Conservation (phyloP, 2,113 vertebrate species). For the Sebastes fasciatus region DNA sequence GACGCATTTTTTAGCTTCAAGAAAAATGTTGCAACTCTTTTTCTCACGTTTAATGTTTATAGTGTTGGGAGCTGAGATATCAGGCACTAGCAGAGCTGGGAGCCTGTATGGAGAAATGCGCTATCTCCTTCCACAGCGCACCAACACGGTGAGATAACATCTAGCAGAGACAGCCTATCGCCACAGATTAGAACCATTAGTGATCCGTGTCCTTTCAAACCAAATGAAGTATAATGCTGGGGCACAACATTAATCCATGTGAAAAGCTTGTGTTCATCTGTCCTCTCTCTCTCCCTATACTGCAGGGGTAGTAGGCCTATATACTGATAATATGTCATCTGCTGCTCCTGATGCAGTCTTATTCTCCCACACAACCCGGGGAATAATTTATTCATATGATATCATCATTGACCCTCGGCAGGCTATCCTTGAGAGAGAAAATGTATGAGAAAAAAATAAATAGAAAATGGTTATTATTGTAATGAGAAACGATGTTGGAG, state of each 20-base stretch:
- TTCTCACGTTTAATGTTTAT: not conserved
- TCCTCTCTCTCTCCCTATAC: slow-evolving; percentile 27
- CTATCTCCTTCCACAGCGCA: slow-evolving; percentile 74
- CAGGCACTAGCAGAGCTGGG: slow-evolving; percentile 46
- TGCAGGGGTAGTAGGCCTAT: slow-evolving; percentile 33
- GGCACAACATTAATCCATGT: slow-evolving; percentile 67
- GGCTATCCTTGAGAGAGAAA: not conserved
- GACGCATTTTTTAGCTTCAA: not conserved
- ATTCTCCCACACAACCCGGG: slow-evolving; percentile 24
- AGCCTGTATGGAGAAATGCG: slow-evolving; percentile 26
- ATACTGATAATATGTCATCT: slow-evolving; percentile 55
- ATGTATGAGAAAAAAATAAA: not conserved
- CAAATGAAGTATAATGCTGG: slow-evolving; percentile 66
- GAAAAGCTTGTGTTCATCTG: slow-evolving; percentile 39
- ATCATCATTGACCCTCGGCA: slow-evolving; percentile 26
- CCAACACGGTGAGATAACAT: slow-evolving; percentile 72
- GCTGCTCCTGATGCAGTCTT: slow-evolving; percentile 46
- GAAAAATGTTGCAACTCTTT: not conserved
- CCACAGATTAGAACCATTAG: slow-evolving; percentile 77
- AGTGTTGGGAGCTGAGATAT: slow-evolving; percentile 35
- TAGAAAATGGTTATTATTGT: not conserved
- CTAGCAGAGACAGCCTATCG: slow-evolving; percentile 63
- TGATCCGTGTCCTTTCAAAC: slow-evolving; percentile 74
- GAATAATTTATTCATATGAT: slow-evolving; percentile 49
- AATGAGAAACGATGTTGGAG: not conserved